Base-by-base conservation (phyloP, 2,888 invertebrate species). In the Apomyelois bistriatella region DNA sequence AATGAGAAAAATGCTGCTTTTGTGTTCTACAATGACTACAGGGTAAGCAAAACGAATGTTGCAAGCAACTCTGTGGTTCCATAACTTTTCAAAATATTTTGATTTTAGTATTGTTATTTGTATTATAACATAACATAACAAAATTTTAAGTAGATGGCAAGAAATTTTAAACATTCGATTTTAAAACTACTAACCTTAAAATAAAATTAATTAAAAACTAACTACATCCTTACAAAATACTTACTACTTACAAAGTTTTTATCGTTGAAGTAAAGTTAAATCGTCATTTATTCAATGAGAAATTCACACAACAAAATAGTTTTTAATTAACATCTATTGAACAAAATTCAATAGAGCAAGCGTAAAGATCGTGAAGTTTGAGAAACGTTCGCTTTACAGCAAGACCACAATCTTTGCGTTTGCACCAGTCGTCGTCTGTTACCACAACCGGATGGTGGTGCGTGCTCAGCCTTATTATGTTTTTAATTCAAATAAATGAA, bases 361-460 rank as follows among this genome's bases (percentile, higher is more conserved):
- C 22, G 22, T n/a, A n/a, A n/a, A n/a, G n/a, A 22, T 22, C 53
- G 13, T 36, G 59, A 49, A 74, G 72, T 75, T 86, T 85, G 81
- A 80, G 84, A 74, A 65, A 49, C 84, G 61, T 60, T 71, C 67
- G 61, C 61, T 53, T 55, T 58, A 60, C 66, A 72, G 68, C 72
- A 72, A 74, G 69, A 68, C 71, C 66, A 74, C 77, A 77, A 78
- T 79, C 77, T 78, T 74, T 62, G 62, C 57, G 60, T 63, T 61
- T 61, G 59, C 67, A 67, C 70, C 75, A 76, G 74, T 83, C 76
- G 64, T 70, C 69, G 68, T 66, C 69, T 61, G 70, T 64, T 69
- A 53, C 62, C 59, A 70, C 61, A 52, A 58, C 63, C 60, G 78
- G 46, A 58, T 72, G 76, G 79, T 70, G 61, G 82, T 71, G 68